Conservation (phyloP, 1,140 invertebrate species). For the Hydropsyche tenuis region DNA sequence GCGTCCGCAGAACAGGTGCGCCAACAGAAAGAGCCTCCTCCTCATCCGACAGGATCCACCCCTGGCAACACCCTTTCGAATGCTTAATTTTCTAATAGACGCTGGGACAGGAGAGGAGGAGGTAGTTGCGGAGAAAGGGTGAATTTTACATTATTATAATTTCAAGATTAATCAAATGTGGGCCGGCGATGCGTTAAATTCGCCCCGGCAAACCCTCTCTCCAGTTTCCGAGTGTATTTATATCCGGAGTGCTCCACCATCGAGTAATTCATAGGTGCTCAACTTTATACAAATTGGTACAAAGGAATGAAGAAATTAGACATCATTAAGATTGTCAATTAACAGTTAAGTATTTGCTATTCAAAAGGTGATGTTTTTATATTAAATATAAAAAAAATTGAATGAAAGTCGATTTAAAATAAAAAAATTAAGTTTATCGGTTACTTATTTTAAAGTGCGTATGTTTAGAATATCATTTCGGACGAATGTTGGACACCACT, state of each 20-base stretch:
- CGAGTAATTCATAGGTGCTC: too few species aligned
- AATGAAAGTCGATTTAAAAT: too few species aligned
- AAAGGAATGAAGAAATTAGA: too few species aligned
- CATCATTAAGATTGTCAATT: too few species aligned
- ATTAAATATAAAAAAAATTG: too few species aligned
- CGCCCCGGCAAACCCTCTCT: slow-evolving; percentile 30
- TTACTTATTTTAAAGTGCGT: too few species aligned
- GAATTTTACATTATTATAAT: slow-evolving; percentile 50
- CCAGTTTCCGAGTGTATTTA: slow-evolving; percentile 7
- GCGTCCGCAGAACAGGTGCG: slow-evolving; percentile 43
- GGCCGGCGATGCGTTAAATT: slow-evolving; percentile 49
- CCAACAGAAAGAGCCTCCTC: slow-evolving; percentile 7
- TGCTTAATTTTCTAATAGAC: slow-evolving; percentile 40
- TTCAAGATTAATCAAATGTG: slow-evolving; percentile 50
- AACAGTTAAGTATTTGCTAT: too few species aligned
- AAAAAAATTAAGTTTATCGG: too few species aligned
- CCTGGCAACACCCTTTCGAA: neutral
- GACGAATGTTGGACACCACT: too few species aligned
- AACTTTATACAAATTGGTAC: too few species aligned
- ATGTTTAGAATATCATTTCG: too few species aligned
- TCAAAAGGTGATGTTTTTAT: too few species aligned
- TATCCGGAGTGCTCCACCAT: neutral
- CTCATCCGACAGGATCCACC: slow-evolving; percentile 16
- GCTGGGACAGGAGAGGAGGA: neutral
- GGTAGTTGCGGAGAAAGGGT: slow-evolving; percentile 34